These are phyloP conservation scores for Zapus hudsonius DNA, from an alignment of 2,113 vertebrate species.

Conservation along the genomic window DNA sequence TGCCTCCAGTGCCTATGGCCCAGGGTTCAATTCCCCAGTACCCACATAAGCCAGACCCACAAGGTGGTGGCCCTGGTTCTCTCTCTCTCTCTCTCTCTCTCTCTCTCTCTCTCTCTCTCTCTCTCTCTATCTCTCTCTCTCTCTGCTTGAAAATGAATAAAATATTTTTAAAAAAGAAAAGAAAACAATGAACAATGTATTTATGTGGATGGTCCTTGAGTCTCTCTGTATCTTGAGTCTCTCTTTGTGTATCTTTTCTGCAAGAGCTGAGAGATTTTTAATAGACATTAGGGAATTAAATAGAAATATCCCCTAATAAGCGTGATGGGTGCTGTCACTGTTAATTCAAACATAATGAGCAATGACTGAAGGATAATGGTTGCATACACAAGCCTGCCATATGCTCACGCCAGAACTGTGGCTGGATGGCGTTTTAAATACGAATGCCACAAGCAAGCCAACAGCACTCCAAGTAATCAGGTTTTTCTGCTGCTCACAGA, in stretches of 20 bases:
- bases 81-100: too few relatives aligned
- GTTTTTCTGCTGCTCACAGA: slow-evolving; percentile 48
- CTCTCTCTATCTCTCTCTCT: too few relatives aligned
- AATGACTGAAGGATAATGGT: slow-evolving; percentile 73
- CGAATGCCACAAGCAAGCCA: slow-evolving; percentile 61
- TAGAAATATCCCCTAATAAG: slow-evolving; percentile 81
- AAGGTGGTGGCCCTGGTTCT: too few relatives aligned
- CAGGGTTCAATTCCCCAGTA: too few relatives aligned
- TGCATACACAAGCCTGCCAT: slow-evolving; percentile 74
- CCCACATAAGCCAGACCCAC: too few relatives aligned
- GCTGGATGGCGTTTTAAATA: not conserved
- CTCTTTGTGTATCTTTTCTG: slow-evolving; percentile 67
- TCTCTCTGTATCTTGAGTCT: slow-evolving; percentile 57
- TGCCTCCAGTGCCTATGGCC: too few relatives aligned
- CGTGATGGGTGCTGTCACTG: slow-evolving; percentile 75
- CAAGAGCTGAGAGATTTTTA: slow-evolving; percentile 79
- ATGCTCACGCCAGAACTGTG: slow-evolving; percentile 59
- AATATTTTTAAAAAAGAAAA: too few relatives aligned
- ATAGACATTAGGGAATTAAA: slow-evolving; percentile 78
- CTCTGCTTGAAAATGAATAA: too few relatives aligned
- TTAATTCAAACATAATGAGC: slow-evolving; percentile 81
- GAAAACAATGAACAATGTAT: slow-evolving; percentile 59
- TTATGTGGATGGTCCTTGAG: slow-evolving; percentile 59
- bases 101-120: too few relatives aligned
- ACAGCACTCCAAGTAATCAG: slow-evolving; percentile 54